These are phyloP conservation scores for Agapornis canus DNA, from an alignment of 2,797 vertebrate species.

Conservation along the genomic window DNA sequence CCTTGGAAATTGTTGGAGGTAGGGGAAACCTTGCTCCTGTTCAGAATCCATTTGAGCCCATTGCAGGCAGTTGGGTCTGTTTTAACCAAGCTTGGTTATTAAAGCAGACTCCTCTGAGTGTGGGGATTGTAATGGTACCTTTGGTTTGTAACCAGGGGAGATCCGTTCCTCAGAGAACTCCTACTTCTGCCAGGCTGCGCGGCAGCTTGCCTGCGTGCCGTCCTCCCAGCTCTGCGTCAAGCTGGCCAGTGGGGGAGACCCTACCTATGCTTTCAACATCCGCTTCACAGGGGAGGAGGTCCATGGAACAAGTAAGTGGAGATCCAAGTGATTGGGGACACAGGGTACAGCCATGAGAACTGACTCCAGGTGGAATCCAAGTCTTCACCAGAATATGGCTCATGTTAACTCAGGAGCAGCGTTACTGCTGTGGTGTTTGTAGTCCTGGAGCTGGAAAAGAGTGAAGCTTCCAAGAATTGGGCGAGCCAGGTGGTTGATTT, in stretches of 20 bases:
- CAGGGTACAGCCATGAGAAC: not conserved
- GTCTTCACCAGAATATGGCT: not conserved
- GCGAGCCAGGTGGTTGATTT: not conserved
- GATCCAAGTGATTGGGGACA: not conserved
- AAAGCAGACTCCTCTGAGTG: fast-evolving
- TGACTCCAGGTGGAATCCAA: not conserved
- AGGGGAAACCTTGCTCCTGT: fast-evolving
- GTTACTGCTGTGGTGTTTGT: not conserved
- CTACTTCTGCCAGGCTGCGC: conserved; percentile 95
- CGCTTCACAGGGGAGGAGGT: conserved; percentile 98
- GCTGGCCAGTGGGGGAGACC: conserved; percentile 94
- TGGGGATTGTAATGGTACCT: not conserved
- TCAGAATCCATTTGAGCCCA: fast-evolving
- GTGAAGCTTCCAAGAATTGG: not conserved
- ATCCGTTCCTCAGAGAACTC: conserved; percentile 93
- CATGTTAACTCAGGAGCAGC: fast-evolving
- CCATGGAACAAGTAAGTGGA: conserved; percentile 90
- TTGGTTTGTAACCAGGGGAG: conserved; percentile 81
- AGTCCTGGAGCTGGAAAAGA: not conserved
- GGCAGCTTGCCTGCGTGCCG: conserved; percentile 90
- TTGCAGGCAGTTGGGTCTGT: fast-evolving
- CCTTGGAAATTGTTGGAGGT: conserved; percentile 97
- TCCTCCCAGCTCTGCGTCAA: conserved; percentile 97
- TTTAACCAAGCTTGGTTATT: fast-evolving
- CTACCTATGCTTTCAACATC: conserved; percentile 97